A percentile compares a stretch with the other conserved stretches of the same genome.
Evolutionary conservation across 1,140 invertebrate genomes (phyloP).

Genomic region (Mycetomoellerius zeteki): DNA sequence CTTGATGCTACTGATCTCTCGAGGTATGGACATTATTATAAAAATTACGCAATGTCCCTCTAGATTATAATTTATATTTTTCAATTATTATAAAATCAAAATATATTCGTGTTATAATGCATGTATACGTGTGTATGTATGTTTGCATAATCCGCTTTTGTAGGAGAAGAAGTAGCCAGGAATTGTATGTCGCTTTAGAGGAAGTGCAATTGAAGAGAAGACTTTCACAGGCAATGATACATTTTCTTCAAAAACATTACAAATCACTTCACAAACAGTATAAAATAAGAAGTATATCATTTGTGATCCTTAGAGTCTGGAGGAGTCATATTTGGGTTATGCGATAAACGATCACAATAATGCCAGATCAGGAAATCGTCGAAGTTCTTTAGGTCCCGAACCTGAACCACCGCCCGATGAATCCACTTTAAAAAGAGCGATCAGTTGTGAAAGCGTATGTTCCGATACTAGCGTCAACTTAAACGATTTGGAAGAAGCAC

Average conservation of each 20-base stretch:
- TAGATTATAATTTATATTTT: background rate
- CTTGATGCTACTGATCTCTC: constrained; percentile 74
- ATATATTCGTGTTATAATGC: background rate
- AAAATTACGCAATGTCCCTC: background rate
- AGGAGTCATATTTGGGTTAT: constrained; percentile 76
- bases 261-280: background rate
- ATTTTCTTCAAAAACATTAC: background rate
- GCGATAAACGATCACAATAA: constrained; percentile 74
- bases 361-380: constrained; percentile 73
- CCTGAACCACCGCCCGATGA: constrained; percentile 82
- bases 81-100: background rate
- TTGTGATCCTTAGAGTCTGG: constrained; percentile 73
- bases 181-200: constrained; percentile 80
- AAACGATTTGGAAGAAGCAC: constrained; percentile 90
- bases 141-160: constrained; percentile 15
- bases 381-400: constrained; percentile 79
- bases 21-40: constrained; percentile 71
- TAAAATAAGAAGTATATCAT: background rate
- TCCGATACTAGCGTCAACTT: constrained; percentile 93
- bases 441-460: constrained; percentile 94
- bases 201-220: constrained; percentile 81
- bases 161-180: constrained; percentile 82
- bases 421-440: constrained; percentile 88
- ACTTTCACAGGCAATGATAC: constrained; percentile 79
- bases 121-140: background rate